A percentile compares a stretch with the other conserved stretches of the same genome.
Evolutionary conservation across 1,140 invertebrate species (phyloP).

Genomic region (Aethina tumida): DNA sequence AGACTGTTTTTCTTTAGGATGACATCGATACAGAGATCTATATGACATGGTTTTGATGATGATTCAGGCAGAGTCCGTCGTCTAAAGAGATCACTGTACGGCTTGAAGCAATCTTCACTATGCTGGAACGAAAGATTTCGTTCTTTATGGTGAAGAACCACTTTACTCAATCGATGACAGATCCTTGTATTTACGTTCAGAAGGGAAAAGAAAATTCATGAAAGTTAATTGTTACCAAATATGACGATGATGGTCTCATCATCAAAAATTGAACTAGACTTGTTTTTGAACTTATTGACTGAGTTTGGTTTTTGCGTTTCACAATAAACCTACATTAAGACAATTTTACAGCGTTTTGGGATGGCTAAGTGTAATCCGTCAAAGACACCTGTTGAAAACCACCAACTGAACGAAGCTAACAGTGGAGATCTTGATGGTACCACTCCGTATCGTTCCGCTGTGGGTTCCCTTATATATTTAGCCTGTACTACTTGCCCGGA

Average conservation of each 20-base stretch:
- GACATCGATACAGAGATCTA: conserved; percentile 35
- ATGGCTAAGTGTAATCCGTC: too few relatives aligned
- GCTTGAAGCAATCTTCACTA: too few relatives aligned
- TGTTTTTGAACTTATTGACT: conserved; percentile 20
- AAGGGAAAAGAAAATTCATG: conserved; percentile 14
- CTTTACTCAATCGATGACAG: conserved; percentile 28
- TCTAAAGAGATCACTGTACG: conserved; percentile 35
- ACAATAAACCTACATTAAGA: conserved; percentile 21
- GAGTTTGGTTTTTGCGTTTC: conserved; percentile 16
- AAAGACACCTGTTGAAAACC: conserved; percentile 20
- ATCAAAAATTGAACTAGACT: conserved; percentile 14
- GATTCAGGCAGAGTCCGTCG: conserved; percentile 28
- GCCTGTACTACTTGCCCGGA: too few relatives aligned
- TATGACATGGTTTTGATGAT: conserved; percentile 32
- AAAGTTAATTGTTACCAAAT: conserved; percentile 33
- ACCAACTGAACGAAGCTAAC: too few relatives aligned
- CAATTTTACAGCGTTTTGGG: conserved; percentile 22
- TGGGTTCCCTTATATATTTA: conserved; percentile 7
- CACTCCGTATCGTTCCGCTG: too few relatives aligned
- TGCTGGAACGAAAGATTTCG: conserved; percentile 31
- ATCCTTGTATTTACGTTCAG: conserved; percentile 34
- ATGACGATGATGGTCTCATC: conserved; percentile 41
- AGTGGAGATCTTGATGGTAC: too few relatives aligned
- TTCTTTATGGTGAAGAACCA: conserved; percentile 28
- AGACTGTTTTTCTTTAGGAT: conserved; percentile 38